Percentiles rank a stretch among this genome's conserved stretches.
These are phyloP conservation scores for Julus scanicus DNA, from an alignment of 2,888 invertebrate genomes.

Conservation along the genomic window DNA sequence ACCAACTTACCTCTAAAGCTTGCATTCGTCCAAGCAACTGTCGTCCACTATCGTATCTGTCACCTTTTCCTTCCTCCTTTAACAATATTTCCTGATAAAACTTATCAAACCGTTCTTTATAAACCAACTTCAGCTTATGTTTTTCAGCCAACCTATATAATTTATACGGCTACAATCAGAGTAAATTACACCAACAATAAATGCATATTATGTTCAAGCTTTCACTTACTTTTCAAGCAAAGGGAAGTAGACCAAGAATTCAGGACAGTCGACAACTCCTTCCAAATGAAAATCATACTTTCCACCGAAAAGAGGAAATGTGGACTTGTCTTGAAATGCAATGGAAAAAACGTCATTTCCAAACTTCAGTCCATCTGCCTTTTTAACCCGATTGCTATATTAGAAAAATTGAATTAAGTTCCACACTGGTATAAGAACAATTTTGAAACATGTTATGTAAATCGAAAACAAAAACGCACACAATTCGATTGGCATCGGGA, in stretches of 20 bases:
- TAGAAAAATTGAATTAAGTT: neutral
- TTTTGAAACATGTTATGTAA: neutral
- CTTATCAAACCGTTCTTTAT: slow-evolving; percentile 75
- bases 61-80: slow-evolving; percentile 68
- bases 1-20: slow-evolving; percentile 68
- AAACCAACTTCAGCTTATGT: slow-evolving; percentile 69
- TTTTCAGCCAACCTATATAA: slow-evolving; percentile 68
- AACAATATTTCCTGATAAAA: slow-evolving; percentile 76
- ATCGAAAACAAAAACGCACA: slow-evolving; percentile 70
- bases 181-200: neutral
- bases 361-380: slow-evolving; percentile 62
- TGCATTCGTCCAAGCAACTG: slow-evolving; percentile 57
- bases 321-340: slow-evolving; percentile 65
- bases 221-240: slow-evolving; percentile 74
- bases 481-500: slow-evolving; percentile 91
- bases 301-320: slow-evolving; percentile 87
- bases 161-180: neutral
- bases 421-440: neutral
- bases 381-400: slow-evolving; percentile 59
- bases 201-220: slow-evolving; percentile 62
- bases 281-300: slow-evolving; percentile 96
- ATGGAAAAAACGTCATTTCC: slow-evolving; percentile 70
- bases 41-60: slow-evolving; percentile 70
- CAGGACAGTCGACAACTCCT: slow-evolving; percentile 97
- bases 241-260: slow-evolving; percentile 96